These are phyloP conservation scores for Cladorhizidae sp. DNA, from an alignment of 37 sponge, comb jelly and placozoan species.

Conservation along the genomic window DNA sequence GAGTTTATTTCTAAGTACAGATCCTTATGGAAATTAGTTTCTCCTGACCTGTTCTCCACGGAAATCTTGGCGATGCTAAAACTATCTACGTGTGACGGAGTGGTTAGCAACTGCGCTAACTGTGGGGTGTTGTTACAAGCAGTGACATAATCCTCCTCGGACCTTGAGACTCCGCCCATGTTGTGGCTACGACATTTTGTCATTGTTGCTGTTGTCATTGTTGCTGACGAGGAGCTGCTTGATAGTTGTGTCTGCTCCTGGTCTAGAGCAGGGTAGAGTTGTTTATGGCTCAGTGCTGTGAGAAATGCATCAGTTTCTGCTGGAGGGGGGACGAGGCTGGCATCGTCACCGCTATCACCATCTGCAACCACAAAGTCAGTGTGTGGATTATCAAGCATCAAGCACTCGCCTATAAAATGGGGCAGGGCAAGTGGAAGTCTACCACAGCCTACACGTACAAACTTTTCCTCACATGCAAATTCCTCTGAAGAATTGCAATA, in stretches of 20 bases:
- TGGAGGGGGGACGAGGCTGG: neutral
- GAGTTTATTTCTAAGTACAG: too few relatives aligned
- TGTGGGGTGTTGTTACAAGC: neutral
- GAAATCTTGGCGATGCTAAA: neutral
- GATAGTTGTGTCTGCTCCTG: neutral
- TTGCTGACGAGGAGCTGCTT: too few relatives aligned
- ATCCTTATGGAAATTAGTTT: neutral
- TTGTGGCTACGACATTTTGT: neutral
- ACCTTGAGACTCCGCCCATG: neutral
- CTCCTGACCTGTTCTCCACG: neutral
- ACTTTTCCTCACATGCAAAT: too few relatives aligned
- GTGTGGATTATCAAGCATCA: too few relatives aligned
- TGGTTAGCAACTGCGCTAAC: neutral
- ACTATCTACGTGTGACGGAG: neutral
- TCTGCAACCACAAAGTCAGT: too few relatives aligned
- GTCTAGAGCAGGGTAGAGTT: constrained; percentile 40
- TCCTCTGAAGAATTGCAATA: too few relatives aligned
- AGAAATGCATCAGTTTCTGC: neutral
- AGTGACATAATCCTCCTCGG: neutral
- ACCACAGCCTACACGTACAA: constrained; percentile 12
- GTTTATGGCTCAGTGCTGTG: constrained; percentile 5
- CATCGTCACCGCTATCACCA: neutral
- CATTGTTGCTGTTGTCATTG: too few relatives aligned
- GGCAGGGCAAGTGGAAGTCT: neutral
- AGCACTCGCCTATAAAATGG: too few relatives aligned